Base-by-base conservation (phyloP, 2,797 vertebrate genomes). In the Phataginus tetradactyla region DNA sequence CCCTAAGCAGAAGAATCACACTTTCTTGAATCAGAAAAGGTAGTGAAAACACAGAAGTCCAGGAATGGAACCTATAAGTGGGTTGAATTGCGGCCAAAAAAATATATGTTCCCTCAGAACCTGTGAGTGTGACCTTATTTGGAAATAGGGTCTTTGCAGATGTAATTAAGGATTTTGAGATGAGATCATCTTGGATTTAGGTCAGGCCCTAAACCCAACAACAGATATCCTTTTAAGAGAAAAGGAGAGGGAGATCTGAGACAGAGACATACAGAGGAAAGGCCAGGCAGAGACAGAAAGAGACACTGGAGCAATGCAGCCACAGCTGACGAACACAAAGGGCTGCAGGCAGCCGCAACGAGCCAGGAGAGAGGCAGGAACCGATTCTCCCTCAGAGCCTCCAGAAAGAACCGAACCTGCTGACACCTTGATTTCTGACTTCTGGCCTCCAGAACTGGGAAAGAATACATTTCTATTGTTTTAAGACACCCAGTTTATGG, bases 241-340 rank as follows among this genome's bases (percentile, higher is more conserved):
- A 86, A 83, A 61, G 68, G 14, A 39, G 17, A 53, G 21, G 34
- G 29, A 64, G 29, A 18, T 8, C 1, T 3, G 23, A 64, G 29
- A 79, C 15, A 23, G 15, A 55, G 4, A 59, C 3, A 7, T 4
- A 1, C 0, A 13, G 29, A 45, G 53, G 74, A 39, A 45, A 57
- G 20, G 4, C 25, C 34, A 23, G 0, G 1, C 9, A 10, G 61
- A 53, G 25, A 53, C 1, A 12, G 10, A 39, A 20, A 34, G 42
- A 63, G 72, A 45, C 20, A 34, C 1, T 0, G 7, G 55, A 13
- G 5, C 1, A 7, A 37, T 0, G 9, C 27, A 42, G 32, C 13
- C 27, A 29, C 6, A 25, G 51, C 17, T 53, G 55, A 23, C 61
- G 3, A 49, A 10, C 42, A 9, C 51, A 1, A 3, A 18, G 39